These are phyloP conservation scores for Crematogaster levior DNA, from an alignment of 2,888 invertebrate genomes.

Conservation along the genomic window DNA sequence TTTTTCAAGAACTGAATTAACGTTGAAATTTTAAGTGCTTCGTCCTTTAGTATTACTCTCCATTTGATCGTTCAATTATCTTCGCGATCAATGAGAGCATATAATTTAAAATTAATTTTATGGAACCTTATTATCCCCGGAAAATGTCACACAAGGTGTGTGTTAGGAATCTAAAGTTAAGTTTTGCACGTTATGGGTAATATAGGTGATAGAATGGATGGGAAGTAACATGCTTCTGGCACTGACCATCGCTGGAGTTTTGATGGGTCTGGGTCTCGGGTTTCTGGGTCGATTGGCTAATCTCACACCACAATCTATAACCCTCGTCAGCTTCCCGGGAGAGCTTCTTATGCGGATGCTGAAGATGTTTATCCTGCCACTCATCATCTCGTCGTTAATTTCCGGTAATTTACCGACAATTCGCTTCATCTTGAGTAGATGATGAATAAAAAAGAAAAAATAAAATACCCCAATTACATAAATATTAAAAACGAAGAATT, in stretches of 20 bases:
- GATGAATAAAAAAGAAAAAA: background rate
- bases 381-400: slow-evolving; percentile 89
- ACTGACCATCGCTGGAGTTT: slow-evolving; percentile 87
- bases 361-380: slow-evolving; percentile 90
- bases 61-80: background rate
- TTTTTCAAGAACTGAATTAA: background rate
- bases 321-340: slow-evolving; percentile 89
- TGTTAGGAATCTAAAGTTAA: background rate
- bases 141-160: background rate
- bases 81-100: background rate
- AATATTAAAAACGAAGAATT: background rate
- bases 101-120: background rate
- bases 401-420: slow-evolving; percentile 85
- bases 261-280: slow-evolving; percentile 88
- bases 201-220: slow-evolving; percentile 85
- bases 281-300: slow-evolving; percentile 86
- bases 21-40: background rate
- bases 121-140: background rate
- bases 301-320: slow-evolving; percentile 86
- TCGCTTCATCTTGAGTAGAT: background rate
- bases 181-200: slow-evolving; percentile 5
- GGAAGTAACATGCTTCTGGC: slow-evolving; percentile 87
- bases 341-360: slow-evolving; percentile 90
- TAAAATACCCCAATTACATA: background rate
- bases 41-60: background rate